These are phyloP conservation scores for Garrulus glandarius DNA, from an alignment of 2,797 vertebrate genomes.

Conservation along the genomic window DNA sequence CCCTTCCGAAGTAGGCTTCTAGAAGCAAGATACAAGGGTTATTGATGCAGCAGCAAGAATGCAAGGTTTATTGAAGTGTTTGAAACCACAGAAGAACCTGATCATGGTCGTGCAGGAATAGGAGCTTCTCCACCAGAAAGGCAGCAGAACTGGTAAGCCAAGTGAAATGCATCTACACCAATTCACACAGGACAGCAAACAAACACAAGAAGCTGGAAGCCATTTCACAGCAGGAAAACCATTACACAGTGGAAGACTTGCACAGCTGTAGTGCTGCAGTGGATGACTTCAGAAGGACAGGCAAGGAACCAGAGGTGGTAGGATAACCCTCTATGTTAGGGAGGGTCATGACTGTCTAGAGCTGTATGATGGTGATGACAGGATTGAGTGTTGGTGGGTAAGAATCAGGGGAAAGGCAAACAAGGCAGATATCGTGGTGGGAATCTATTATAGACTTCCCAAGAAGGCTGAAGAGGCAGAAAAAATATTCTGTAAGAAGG, in stretches of 20 bases:
- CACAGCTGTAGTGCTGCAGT: background rate
- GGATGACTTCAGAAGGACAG: background rate
- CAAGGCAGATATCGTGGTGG: background rate
- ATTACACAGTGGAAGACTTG: background rate
- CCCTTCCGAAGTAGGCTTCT: background rate
- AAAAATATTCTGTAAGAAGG: background rate
- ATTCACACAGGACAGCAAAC: background rate
- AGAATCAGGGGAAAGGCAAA: background rate
- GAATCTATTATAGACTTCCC: background rate
- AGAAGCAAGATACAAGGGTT: background rate
- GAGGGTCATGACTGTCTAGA: background rate
- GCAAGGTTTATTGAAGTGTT: background rate
- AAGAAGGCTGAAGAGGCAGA: background rate
- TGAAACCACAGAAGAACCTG: background rate
- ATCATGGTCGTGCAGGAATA: background rate
- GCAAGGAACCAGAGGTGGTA: background rate
- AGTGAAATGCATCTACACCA: fast-evolving
- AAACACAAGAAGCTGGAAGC: background rate
- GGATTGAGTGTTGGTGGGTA: background rate
- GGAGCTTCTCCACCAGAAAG: background rate
- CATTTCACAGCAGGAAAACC: background rate
- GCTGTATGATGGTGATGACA: background rate
- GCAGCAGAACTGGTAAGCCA: background rate
- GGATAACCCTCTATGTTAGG: too few species aligned
- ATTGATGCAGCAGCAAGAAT: background rate